These are phyloP conservation scores for Ptychoptera albimana DNA, from an alignment of 2,888 invertebrate species.

Conservation along the genomic window DNA sequence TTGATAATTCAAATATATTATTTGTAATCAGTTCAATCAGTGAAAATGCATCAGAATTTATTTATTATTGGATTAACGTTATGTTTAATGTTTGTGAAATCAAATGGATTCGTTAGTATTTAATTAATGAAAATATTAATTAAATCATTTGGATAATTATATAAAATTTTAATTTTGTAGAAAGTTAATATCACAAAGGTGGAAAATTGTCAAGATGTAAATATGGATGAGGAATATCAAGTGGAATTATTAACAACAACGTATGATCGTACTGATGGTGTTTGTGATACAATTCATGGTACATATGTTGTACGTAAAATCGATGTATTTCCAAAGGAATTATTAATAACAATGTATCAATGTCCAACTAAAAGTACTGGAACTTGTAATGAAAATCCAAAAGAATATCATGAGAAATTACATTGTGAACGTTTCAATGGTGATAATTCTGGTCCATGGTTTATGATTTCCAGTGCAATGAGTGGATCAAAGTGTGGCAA, in stretches of 20 bases:
- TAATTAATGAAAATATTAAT: no score
- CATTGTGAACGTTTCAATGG: slow-evolving; percentile 11
- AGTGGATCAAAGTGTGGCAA: slow-evolving; percentile 14
- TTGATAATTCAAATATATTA: no score
- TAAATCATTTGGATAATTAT: no score
- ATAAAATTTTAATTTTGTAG: slow-evolving; percentile 4
- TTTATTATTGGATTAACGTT: no score
- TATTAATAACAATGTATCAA: slow-evolving; percentile 9
- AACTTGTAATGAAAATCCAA: slow-evolving; percentile 8
- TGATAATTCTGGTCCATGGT: slow-evolving; percentile 12
- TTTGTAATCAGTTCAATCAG: no score
- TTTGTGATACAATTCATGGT: slow-evolving; percentile 11
- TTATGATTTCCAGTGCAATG: slow-evolving; percentile 12
- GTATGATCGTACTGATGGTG: slow-evolving; percentile 9
- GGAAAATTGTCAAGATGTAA: slow-evolving; percentile 9
- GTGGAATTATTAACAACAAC: slow-evolving; percentile 9
- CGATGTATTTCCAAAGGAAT: slow-evolving; percentile 9
- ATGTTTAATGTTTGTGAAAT: no score
- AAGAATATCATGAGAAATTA: slow-evolving; percentile 6
- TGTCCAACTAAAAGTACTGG: slow-evolving; percentile 6
- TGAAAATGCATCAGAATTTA: no score
- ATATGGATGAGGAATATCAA: slow-evolving; percentile 6
- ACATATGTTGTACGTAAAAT: slow-evolving; percentile 9
- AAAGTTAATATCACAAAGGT: slow-evolving; percentile 13
- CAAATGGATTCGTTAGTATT: no score